Base-by-base conservation (phyloP, 2,113 vertebrate genomes). In the Lampris megalopsis region DNA sequence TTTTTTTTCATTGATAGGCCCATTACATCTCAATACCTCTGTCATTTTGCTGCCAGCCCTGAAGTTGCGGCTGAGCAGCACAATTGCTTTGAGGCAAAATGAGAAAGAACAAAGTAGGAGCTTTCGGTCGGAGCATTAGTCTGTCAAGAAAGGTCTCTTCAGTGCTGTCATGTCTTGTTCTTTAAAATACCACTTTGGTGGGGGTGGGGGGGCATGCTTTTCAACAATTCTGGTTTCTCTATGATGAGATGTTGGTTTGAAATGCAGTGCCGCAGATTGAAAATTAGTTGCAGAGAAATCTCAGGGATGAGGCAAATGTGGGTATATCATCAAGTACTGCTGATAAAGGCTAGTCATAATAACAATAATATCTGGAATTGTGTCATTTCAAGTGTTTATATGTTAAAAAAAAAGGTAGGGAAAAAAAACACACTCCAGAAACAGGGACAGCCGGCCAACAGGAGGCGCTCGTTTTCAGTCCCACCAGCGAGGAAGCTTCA, bases 21-120 rank as follows among this genome's bases (percentile, higher is more conserved):
- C 42, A 84, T 84, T 82, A 86, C 73, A 67, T 84, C 73, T 86
- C 72, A 75, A 75, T 75, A 8, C 79, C 72, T 75, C 70, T 77
- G 79, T 84, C 87, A 82, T 63, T 48, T 63, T 3, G 59, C 73
- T 73, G 74, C 37, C 10, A 9, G 70, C 58, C 59, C 40, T 67
- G n/a, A 58, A 8, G 40, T 81, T 45, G 36, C 43, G 3, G 42
- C 63, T 60, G 79, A 52, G 52, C 50, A 49, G 60, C 61, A 84
- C 68, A 73, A 73, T 72, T 8, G 49, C 49, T 10, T 8, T 52
- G 49, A 54, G 67, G 73, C 68, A 66, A 54, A 2, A 0, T 10
- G 45, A 11, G 9, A 10, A 10, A 11, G 48, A 83, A 72, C 81
- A 83, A 83, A 78, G 74, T 71, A 6, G 49, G 11, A 13, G 35